A percentile compares a stretch with the other conserved stretches of the same genome.
phyloP scores from a whole-genome alignment of 2,888 invertebrate genomes.

The Agrochola circellaris region DNA sequence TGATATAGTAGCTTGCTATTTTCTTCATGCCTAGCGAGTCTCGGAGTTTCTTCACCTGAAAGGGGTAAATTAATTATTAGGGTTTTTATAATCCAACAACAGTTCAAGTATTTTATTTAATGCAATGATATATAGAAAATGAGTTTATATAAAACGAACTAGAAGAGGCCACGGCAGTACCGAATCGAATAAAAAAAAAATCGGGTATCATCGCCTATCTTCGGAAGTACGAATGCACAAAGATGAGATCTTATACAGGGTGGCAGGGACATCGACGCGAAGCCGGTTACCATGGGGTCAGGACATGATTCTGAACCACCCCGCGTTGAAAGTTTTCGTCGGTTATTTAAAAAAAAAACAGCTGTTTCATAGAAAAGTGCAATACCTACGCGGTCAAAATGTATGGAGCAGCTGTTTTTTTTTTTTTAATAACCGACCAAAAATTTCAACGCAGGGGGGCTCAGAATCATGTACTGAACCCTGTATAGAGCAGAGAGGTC shows the following conservation, averaged over 20 bases:
- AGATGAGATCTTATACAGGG: neutral
- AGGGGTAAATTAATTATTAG: constrained; percentile 18
- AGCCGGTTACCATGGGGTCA: too few relatives aligned
- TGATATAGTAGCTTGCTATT: constrained; percentile 91
- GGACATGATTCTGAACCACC: too few relatives aligned
- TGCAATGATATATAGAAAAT: neutral
- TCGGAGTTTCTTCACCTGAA: constrained; percentile 88
- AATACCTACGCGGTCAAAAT: too few relatives aligned
- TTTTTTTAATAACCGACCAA: too few relatives aligned
- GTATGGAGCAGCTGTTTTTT: too few relatives aligned
- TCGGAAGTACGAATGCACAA: neutral
- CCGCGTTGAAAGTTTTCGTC: too few relatives aligned
- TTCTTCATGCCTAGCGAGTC: constrained; percentile 82
- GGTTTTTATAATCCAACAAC: neutral
- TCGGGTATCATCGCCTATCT: neutral
- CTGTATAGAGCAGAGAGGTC: neutral
- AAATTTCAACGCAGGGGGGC: too few relatives aligned
- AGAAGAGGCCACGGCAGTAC: too few relatives aligned
- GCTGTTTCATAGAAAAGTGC: too few relatives aligned
- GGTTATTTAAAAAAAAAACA: too few relatives aligned
- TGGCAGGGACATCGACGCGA: too few relatives aligned
- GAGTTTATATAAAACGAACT: neutral
- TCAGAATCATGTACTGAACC: too few relatives aligned
- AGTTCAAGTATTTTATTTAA: neutral
- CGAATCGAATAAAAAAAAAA: neutral